A percentile compares a stretch with the other conserved stretches of the same genome.
These are phyloP conservation scores for Megastigmus dorsalis DNA, from an alignment of 2,888 invertebrate genomes.

Conservation along the genomic window DNA sequence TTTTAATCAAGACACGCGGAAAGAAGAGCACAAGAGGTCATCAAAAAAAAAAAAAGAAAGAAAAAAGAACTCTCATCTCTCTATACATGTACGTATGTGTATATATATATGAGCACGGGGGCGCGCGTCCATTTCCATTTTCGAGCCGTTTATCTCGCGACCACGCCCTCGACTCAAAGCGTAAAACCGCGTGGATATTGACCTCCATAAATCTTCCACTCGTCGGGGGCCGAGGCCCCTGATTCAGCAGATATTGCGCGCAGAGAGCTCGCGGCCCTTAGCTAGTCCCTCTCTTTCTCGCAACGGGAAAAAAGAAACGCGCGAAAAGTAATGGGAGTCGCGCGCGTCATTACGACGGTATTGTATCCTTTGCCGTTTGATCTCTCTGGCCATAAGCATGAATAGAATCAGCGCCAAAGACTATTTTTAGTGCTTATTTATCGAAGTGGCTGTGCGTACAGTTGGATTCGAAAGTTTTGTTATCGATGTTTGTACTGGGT, in stretches of 20 bases:
- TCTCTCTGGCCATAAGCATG: no score
- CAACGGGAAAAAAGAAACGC: background rate
- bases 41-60: background rate
- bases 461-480: no score
- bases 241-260: slow-evolving; percentile 46
- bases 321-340: background rate
- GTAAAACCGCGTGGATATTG: slow-evolving; percentile 49
- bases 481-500: no score
- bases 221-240: slow-evolving; percentile 8
- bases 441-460: no score
- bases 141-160: slow-evolving; percentile 42
- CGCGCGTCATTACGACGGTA: background rate
- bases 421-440: no score
- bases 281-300: background rate
- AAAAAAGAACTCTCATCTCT: no score
- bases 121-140: slow-evolving; percentile 42
- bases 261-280: slow-evolving; percentile 15
- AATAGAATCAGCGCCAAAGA: no score
- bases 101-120: no score
- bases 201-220: slow-evolving; percentile 49
- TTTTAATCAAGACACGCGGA: background rate
- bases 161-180: slow-evolving; percentile 46
- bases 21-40: background rate
- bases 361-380: background rate
- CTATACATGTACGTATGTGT: no score